These are phyloP conservation scores for Dendrolimus punctatus DNA, from an alignment of 1,140 invertebrate species.

Conservation along the genomic window DNA sequence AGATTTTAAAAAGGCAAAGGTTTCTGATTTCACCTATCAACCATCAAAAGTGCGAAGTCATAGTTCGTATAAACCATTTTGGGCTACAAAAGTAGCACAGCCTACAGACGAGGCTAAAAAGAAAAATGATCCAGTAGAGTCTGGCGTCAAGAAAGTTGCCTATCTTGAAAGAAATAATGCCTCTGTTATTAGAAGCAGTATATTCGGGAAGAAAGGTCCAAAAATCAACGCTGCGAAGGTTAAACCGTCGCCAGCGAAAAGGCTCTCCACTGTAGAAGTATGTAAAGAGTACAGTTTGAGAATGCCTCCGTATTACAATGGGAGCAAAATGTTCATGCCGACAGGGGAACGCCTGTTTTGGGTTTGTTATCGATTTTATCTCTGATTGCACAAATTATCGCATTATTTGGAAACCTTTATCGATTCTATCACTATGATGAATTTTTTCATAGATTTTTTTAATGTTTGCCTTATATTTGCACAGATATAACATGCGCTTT, in stretches of 20 bases:
- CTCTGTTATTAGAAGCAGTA: slow-evolving; percentile 17
- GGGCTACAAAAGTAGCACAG: slow-evolving; percentile 37
- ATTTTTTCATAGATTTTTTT: no score
- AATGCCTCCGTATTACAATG: slow-evolving; percentile 36
- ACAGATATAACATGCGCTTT: no score
- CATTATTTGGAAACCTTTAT: neutral
- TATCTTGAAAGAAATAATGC: slow-evolving; percentile 20
- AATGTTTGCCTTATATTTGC: no score
- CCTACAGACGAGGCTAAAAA: slow-evolving; percentile 14
- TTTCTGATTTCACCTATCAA: slow-evolving; percentile 43
- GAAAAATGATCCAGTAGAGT: slow-evolving; percentile 1
- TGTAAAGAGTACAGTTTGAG: slow-evolving; percentile 38
- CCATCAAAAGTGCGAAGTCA: slow-evolving; percentile 32
- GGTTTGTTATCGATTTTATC: slow-evolving; percentile 33
- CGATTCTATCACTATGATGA: no score
- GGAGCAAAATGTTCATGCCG: slow-evolving; percentile 55
- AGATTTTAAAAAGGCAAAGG: slow-evolving; percentile 42
- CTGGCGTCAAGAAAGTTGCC: slow-evolving; percentile 16
- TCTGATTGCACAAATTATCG: neutral
- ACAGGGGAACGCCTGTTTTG: slow-evolving; percentile 53
- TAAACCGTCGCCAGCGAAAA: slow-evolving; percentile 16
- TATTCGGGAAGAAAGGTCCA: slow-evolving; percentile 31
- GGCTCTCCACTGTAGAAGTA: slow-evolving; percentile 27
- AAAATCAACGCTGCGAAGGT: slow-evolving; percentile 20
- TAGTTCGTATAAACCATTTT: slow-evolving; percentile 50